phyloP scores from a whole-genome alignment of 1,140 invertebrate species.

The Solenopsis fugax region DNA sequence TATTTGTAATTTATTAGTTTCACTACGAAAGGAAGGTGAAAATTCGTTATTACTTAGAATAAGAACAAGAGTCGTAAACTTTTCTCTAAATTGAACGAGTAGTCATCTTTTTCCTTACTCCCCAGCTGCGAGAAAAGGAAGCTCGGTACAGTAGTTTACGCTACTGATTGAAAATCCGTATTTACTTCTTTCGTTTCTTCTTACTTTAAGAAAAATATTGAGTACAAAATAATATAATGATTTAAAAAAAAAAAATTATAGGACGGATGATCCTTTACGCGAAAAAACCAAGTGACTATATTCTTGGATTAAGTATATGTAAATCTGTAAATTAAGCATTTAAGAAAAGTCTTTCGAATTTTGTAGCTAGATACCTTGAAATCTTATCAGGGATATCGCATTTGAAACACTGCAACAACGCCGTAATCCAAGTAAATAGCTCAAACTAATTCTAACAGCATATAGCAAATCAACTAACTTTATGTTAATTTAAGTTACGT shows the following conservation, averaged over 20 bases:
- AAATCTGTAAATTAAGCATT: neutral
- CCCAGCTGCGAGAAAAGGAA: too few relatives aligned
- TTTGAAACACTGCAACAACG: neutral
- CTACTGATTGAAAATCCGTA: too few relatives aligned
- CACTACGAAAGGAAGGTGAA: neutral
- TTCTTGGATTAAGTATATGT: too few relatives aligned
- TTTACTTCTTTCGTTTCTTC: too few relatives aligned
- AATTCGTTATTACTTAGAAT: neutral
- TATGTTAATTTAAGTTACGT: slow-evolving; percentile 36
- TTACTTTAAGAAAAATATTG: too few relatives aligned
- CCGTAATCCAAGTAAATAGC: slow-evolving; percentile 14
- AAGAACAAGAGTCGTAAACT: neutral
- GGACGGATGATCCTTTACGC: too few relatives aligned
- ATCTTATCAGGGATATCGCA: neutral
- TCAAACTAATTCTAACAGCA: neutral
- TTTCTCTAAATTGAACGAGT: neutral
- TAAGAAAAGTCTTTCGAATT: neutral
- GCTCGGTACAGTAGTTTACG: too few relatives aligned
- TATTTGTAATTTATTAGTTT: neutral
- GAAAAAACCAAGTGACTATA: too few relatives aligned
- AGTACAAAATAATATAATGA: too few relatives aligned
- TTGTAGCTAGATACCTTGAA: neutral
- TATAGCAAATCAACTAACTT: slow-evolving; percentile 14
- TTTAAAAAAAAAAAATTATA: too few relatives aligned
- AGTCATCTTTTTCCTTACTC: too few relatives aligned